Conservation (phyloP, 2,797 vertebrate genomes). For the Syncerus caffer region DNA sequence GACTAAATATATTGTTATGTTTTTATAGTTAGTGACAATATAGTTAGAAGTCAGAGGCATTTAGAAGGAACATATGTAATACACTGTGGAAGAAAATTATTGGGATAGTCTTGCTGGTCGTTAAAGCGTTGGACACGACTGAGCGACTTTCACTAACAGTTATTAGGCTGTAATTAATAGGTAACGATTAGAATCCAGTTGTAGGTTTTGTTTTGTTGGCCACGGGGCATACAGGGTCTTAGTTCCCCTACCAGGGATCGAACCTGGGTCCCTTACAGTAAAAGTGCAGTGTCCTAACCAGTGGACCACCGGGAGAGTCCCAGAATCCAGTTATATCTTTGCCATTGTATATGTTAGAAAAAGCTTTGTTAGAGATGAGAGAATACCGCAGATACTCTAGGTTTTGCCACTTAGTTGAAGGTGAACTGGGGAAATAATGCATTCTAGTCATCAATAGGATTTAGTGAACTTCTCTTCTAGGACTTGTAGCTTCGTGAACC, state of each 20-base stretch:
- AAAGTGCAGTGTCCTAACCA: neutral
- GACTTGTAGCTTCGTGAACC: neutral
- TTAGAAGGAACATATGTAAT: neutral
- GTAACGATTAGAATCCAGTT: neutral
- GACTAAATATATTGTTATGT: neutral
- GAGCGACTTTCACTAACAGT: neutral
- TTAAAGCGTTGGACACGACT: neutral
- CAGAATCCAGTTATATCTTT: constrained; percentile 12
- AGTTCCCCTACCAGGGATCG: neutral
- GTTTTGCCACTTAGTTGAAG: constrained; percentile 6
- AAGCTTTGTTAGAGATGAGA: neutral
- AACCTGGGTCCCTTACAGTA: neutral
- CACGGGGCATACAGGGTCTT: neutral
- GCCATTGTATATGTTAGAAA: neutral
- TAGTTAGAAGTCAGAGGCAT: neutral
- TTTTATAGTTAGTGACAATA: neutral
- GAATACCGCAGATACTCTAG: neutral
- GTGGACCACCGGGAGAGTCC: neutral
- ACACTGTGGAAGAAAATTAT: neutral
- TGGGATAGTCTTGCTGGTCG: neutral
- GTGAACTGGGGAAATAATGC: neutral
- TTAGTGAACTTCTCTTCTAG: neutral
- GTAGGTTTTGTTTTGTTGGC: neutral
- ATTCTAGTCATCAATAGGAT: neutral
- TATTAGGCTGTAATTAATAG: neutral